These are phyloP conservation scores for Alfaro cultratus DNA, from an alignment of 2,797 vertebrate species.

Conservation along the genomic window DNA sequence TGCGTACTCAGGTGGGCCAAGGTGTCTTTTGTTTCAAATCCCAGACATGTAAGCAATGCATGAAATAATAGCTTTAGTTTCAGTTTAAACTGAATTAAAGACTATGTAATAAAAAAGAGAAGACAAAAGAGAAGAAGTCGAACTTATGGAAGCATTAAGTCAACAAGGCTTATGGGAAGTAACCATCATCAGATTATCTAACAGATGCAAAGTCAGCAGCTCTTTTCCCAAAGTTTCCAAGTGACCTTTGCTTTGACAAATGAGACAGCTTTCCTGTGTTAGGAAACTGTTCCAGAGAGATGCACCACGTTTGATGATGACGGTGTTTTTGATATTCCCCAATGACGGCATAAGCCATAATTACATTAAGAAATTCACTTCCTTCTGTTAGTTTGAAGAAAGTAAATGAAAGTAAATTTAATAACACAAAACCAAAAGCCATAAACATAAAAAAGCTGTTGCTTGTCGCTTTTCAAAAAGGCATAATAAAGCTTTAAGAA, in stretches of 20 bases:
- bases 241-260: slow-evolving; percentile 7
- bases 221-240: slow-evolving; percentile 17
- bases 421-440: too few relatives aligned
- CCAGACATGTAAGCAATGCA: not conserved
- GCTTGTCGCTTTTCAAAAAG: too few relatives aligned
- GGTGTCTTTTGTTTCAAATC: not conserved
- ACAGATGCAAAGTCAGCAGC: slow-evolving; percentile 23
- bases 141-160: too few relatives aligned
- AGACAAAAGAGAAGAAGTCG: not conserved
- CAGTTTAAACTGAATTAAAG: not conserved
- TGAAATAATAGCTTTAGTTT: not conserved
- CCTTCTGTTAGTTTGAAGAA: not conserved
- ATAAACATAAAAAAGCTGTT: too few relatives aligned
- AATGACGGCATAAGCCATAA: not conserved
- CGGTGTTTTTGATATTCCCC: not conserved
- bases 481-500: not conserved
- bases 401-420: too few relatives aligned
- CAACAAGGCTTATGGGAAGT: too few relatives aligned
- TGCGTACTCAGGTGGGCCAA: too few relatives aligned
- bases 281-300: not conserved
- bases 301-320: not conserved
- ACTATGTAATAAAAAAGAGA: not conserved
- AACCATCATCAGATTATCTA: not conserved
- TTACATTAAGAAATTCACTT: not conserved
- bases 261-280: slow-evolving; percentile 15